Evolutionary conservation across 2,113 vertebrate genomes (phyloP), one percentile per base, ranked within the genome.

Genomic region (Isurus oxyrinchus): DNA sequence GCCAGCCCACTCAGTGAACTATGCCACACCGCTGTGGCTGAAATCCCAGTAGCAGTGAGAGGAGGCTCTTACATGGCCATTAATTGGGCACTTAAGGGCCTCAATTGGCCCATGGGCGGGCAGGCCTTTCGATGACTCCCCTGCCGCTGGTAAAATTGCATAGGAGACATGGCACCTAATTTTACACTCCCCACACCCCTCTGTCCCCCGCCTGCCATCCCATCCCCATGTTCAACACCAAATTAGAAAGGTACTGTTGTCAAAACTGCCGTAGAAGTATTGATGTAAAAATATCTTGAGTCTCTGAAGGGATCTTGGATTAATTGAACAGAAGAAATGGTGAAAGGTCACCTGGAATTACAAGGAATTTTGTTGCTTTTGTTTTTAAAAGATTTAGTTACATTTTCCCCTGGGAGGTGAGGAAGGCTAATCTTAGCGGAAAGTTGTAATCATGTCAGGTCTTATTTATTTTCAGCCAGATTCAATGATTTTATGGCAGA

Each of bases 391-490:
- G 94, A 95, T 72, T 76, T 31, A 55, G 67, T 95, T 49, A 55
- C 44, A 5, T 63, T 95, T 69, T 76, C 94, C 66, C 23, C n/a
- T 6, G 19, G 8, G 72, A 35, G 72, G 31, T 11, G 72, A 11
- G 35, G 35, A 35, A 95, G 67, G 25, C 93, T 55, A 76, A 95
- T 95, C 44, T 95, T 53, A 35, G 67, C 94, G 55, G 40, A 7
- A 55, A 76, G 94, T 76, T 76, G 25, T 49, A 14, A 21, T 5
- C 40, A 11, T 69, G 94, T 95, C 94, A 69, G 11, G 19, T 6
- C n/a, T 25, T 67, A 94, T 94, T 94, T 94, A 67, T 94, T 63
- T 44, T 94, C 59, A 49, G 61, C 57, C 63, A 95, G n/a, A 95
- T 7, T 67, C 61, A 66, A 66, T 95, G 61, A 49, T 95, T 95